Evolutionary conservation across 2,113 vertebrate genomes (phyloP).

Genomic region (Chaetura pelagica): DNA sequence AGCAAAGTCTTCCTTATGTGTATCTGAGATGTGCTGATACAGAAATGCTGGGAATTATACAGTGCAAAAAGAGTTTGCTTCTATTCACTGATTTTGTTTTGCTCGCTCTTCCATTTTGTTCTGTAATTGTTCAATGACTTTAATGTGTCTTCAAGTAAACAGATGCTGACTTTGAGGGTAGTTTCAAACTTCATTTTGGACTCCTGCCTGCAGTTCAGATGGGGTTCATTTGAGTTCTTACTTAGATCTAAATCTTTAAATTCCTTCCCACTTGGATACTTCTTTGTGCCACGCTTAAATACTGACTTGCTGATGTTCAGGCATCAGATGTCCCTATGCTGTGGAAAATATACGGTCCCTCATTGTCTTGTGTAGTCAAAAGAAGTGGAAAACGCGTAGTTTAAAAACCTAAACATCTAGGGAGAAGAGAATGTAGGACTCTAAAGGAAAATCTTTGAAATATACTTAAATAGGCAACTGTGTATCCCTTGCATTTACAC

Average conservation of each 20-base stretch:
- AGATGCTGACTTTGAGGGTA: neutral
- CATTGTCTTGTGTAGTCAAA: neutral
- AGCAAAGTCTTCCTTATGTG: neutral
- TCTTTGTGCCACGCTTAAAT: neutral
- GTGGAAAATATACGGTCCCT: neutral
- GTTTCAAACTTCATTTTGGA: neutral
- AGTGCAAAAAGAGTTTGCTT: neutral
- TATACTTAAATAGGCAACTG: neutral
- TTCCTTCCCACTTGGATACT: neutral
- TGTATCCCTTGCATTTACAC: neutral
- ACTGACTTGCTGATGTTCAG: neutral
- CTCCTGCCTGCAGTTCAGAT: neutral
- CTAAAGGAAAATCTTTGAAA: neutral
- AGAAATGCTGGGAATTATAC: constrained; percentile 3
- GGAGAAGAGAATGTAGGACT: neutral
- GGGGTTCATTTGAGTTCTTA: neutral
- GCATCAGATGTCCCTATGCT: neutral
- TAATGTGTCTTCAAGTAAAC: neutral
- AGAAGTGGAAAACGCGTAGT: neutral
- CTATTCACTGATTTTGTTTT: neutral
- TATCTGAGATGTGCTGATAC: neutral
- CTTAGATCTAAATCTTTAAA: neutral
- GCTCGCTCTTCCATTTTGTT: neutral
- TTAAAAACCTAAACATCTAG: neutral
- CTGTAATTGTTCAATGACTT: neutral